Conservation (phyloP, 2,888 invertebrate genomes). For the Galerucella calmariensis region DNA sequence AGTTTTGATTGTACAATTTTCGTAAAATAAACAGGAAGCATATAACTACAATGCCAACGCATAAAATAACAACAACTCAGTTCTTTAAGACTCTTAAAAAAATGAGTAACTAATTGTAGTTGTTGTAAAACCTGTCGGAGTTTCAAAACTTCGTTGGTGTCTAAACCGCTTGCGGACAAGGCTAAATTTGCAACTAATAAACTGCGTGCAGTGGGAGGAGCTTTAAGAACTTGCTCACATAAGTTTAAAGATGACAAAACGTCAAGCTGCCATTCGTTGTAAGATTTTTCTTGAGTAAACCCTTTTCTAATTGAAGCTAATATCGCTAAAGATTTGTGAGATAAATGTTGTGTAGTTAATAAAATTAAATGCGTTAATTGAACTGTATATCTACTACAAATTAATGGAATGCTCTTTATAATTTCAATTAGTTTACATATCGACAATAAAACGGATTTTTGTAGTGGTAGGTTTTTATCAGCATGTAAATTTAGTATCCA, state of each 20-base stretch:
- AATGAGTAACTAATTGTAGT: slow-evolving; percentile 72
- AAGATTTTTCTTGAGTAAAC: slow-evolving; percentile 71
- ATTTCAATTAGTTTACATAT: slow-evolving; percentile 86
- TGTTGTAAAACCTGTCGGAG: slow-evolving; percentile 73
- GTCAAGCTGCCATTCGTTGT: slow-evolving; percentile 75
- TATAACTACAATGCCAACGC: slow-evolving; percentile 80
- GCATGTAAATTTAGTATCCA: slow-evolving; percentile 77
- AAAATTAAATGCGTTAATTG: slow-evolving; percentile 78
- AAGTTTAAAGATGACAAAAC: slow-evolving; percentile 80
- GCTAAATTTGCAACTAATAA: slow-evolving; percentile 61
- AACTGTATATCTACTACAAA: slow-evolving; percentile 75
- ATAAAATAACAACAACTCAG: slow-evolving; percentile 82
- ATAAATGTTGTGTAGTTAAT: slow-evolving; percentile 83
- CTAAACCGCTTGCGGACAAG: slow-evolving; percentile 69
- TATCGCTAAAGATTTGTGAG: slow-evolving; percentile 77
- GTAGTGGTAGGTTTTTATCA: slow-evolving; percentile 80
- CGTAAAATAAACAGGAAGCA: slow-evolving; percentile 81
- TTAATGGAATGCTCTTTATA: slow-evolving; percentile 79
- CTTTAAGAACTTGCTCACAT: slow-evolving; percentile 75
- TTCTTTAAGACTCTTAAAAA: slow-evolving; percentile 69
- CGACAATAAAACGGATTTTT: slow-evolving; percentile 77
- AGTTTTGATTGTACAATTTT: slow-evolving; percentile 76
- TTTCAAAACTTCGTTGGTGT: slow-evolving; percentile 73
- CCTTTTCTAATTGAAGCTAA: slow-evolving; percentile 75
- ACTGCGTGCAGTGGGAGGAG: slow-evolving; percentile 61